Evolutionary conservation across 2,888 invertebrate species (phyloP).

Genomic region (Heteromurus nitidus): DNA sequence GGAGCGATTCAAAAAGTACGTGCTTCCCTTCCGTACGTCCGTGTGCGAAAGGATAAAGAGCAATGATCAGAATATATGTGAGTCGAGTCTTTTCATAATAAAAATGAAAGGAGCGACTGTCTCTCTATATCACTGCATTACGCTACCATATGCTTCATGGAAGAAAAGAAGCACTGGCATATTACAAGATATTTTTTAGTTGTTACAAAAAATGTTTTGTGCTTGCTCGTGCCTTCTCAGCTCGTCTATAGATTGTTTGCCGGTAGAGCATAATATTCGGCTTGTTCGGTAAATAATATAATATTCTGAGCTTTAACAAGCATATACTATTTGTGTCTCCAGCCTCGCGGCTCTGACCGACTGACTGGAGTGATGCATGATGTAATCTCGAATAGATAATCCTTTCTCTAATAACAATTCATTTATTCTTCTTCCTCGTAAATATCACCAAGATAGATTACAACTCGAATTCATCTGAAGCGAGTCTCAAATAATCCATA

Average conservation of each 20-base stretch:
- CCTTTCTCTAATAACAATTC: constrained; percentile 5
- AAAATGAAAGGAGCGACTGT: constrained; percentile 1
- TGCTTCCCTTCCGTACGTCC: not conserved
- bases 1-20: not conserved
- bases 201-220: constrained; percentile 4
- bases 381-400: constrained; percentile 22
- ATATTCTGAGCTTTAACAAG: not conserved
- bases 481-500: too few species aligned
- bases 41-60: constrained; percentile 12
- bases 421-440: not conserved
- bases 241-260: too few species aligned
- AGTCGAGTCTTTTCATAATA: not conserved
- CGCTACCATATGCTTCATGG: not conserved
- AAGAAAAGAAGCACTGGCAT: not conserved
- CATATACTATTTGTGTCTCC: constrained; percentile 6
- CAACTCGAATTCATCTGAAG: too few species aligned
- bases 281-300: not conserved
- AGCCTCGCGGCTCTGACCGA: not conserved
- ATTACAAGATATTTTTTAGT: not conserved
- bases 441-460: too few species aligned
- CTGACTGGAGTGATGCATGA: constrained; percentile 9
- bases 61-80: not conserved
- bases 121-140: not conserved
- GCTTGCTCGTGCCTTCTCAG: not conserved
- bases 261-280: too few species aligned